Evolutionary conservation across 2,797 vertebrate genomes (phyloP).

Genomic region (Tolypeutes matacus): DNA sequence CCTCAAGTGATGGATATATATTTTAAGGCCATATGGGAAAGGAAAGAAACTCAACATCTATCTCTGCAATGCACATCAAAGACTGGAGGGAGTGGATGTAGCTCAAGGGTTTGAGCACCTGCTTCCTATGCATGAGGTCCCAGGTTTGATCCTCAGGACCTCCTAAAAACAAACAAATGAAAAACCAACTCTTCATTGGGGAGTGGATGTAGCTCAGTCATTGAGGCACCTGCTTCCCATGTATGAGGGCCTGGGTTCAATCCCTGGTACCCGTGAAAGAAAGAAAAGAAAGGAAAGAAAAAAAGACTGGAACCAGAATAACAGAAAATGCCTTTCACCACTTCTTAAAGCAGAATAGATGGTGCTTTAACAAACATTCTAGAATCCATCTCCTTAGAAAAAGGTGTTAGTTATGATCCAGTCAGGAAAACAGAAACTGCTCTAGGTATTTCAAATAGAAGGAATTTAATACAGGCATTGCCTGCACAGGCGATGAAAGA

Average conservation of each 20-base stretch:
- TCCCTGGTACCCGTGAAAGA: too few relatives aligned
- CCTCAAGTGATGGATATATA: constrained; percentile 18
- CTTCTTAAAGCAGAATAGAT: background rate
- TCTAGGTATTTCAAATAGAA: constrained; percentile 19
- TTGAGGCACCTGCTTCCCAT: too few relatives aligned
- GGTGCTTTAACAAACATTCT: background rate
- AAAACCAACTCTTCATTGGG: too few relatives aligned
- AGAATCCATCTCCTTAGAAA: constrained; percentile 1
- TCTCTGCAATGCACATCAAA: background rate
- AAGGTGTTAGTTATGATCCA: background rate
- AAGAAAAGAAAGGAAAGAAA: too few relatives aligned
- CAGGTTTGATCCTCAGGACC: too few relatives aligned
- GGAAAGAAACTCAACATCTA: background rate
- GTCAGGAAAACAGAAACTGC: background rate
- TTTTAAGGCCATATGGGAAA: background rate
- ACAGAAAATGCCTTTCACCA: background rate
- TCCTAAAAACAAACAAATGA: too few relatives aligned
- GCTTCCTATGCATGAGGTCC: too few relatives aligned
- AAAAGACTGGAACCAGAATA: background rate
- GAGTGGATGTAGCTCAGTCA: too few relatives aligned
- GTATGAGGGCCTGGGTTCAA: too few relatives aligned
- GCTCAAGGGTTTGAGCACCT: too few relatives aligned
- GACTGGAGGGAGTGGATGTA: background rate
- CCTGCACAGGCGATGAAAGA: constrained; percentile 17
- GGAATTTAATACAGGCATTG: background rate